Evolutionary conservation across 2,113 vertebrate species (phyloP).

Genomic region (Gopherus evgoodei): DNA sequence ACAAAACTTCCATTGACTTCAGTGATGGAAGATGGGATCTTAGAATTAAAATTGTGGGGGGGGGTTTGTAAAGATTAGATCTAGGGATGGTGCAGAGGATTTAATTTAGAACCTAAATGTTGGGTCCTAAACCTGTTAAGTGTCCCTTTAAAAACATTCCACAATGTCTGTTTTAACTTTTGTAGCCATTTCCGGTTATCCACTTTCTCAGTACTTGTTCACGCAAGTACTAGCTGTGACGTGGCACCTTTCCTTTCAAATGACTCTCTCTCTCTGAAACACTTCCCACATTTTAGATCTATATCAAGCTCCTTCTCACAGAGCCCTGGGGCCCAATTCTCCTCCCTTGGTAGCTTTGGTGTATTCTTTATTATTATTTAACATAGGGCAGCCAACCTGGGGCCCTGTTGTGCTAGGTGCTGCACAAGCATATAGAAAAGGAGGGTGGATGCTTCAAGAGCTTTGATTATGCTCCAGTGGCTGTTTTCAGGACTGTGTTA

Average conservation of each 20-base stretch:
- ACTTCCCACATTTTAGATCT: neutral
- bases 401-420: neutral
- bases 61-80: neutral
- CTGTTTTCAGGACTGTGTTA: neutral
- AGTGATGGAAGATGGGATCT: neutral
- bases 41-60: neutral
- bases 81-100: neutral
- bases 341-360: neutral
- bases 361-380: neutral
- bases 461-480: neutral
- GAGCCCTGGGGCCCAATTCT: neutral
- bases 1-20: neutral
- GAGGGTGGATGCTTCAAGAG: neutral
- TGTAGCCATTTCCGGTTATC: conserved; percentile 22
- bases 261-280: conserved; percentile 7
- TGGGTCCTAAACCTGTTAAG: neutral
- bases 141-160: conserved; percentile 35
- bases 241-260: conserved; percentile 37
- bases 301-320: neutral
- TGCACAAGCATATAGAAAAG: rapidly evolving
- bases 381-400: neutral
- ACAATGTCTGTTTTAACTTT: conserved; percentile 29
- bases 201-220: conserved; percentile 62
- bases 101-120: neutral
- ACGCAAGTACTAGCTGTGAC: conserved; percentile 56